Conservation (phyloP, 2,888 invertebrate species). For the Hymenopus coronatus region DNA sequence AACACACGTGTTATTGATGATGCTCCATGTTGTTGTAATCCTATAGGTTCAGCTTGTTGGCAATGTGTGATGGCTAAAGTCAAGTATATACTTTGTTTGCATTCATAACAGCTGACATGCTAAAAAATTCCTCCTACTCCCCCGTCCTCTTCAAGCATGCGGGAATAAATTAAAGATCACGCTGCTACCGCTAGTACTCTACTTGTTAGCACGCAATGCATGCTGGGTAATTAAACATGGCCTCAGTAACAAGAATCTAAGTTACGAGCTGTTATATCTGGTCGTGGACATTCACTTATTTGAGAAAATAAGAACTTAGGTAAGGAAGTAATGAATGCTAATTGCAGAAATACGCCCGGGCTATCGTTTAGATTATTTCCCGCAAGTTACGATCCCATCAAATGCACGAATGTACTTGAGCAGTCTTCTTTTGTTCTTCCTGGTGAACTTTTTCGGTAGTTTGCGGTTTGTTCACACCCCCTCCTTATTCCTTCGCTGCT, state of each 20-base stretch:
- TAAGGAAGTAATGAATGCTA: not conserved
- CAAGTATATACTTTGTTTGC: constrained; percentile 11
- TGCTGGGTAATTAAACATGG: constrained; percentile 3
- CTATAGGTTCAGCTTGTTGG: not conserved
- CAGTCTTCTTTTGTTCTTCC: not conserved
- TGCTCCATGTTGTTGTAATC: not conserved
- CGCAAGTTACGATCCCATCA: not conserved
- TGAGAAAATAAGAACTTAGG: not conserved
- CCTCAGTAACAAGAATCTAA: not conserved
- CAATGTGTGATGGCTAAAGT: not conserved
- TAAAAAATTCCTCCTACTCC: not conserved
- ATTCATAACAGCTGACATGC: constrained; percentile 16
- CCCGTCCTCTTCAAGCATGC: not conserved
- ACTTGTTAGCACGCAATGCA: not conserved
- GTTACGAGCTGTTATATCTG: not conserved
- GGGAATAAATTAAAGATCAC: constrained; percentile 20
- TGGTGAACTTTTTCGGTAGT: not conserved
- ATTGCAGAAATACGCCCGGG: not conserved
- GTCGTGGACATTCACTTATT: not conserved
- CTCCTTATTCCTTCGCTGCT: not conserved
- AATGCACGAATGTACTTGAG: not conserved
- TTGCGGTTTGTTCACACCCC: not conserved
- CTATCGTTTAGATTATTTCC: not conserved
- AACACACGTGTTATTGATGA: not conserved
- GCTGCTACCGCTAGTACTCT: not conserved